phyloP scores from a whole-genome alignment of 2,797 vertebrate genomes.

The Lutjanus campechanus region DNA sequence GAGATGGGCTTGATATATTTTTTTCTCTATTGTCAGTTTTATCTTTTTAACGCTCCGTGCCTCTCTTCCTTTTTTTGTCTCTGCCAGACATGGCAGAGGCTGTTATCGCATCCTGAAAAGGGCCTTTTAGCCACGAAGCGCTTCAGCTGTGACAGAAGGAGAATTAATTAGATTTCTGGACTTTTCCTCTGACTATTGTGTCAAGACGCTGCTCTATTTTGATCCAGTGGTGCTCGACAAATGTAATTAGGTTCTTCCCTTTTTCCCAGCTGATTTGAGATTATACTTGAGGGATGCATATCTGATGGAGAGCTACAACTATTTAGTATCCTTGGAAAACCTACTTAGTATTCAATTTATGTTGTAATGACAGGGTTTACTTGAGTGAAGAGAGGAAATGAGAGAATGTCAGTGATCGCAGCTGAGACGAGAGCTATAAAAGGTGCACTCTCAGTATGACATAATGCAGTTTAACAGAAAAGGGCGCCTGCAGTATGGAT shows the following conservation, averaged over 20 bases:
- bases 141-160: constrained; percentile 78
- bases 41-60: constrained; percentile 72
- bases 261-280: constrained; percentile 73
- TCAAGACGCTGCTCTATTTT: constrained; percentile 79
- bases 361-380: constrained; percentile 51
- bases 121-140: constrained; percentile 74
- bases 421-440: constrained; percentile 37
- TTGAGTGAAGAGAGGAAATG: constrained; percentile 51
- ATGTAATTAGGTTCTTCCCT: constrained; percentile 81
- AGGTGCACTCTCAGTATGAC: constrained; percentile 18
- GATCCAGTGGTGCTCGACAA: constrained; percentile 79
- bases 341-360: constrained; percentile 69
- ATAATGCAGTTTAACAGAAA: constrained; percentile 44
- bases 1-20: constrained; percentile 76
- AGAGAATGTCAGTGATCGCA: constrained; percentile 44
- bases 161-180: constrained; percentile 87
- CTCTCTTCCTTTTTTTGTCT: constrained; percentile 72
- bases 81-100: constrained; percentile 72
- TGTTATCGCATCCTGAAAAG: constrained; percentile 78
- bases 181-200: constrained; percentile 81
- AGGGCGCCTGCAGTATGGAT: constrained; percentile 21
- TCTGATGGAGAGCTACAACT: constrained; percentile 74
- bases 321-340: constrained; percentile 65
- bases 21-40: constrained; percentile 78
- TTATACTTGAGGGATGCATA: constrained; percentile 75